Evolutionary conservation across 2,888 invertebrate genomes (phyloP).

Genomic region (Drosophila dives): DNA sequence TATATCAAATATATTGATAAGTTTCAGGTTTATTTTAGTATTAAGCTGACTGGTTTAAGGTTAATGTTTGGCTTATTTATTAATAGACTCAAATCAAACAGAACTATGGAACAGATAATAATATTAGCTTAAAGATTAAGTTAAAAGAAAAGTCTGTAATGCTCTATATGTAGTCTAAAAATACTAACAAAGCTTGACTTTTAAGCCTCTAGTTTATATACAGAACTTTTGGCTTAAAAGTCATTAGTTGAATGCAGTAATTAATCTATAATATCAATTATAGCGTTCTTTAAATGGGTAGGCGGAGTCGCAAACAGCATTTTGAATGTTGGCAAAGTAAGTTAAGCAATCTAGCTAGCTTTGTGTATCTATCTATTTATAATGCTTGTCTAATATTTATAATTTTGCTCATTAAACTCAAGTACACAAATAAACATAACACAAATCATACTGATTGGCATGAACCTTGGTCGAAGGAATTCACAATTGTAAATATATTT

Average conservation of each 20-base stretch:
- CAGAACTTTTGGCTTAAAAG: constrained; percentile 30
- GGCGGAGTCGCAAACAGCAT: constrained; percentile 68
- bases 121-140: not conserved
- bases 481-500: constrained; percentile 63
- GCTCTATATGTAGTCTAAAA: constrained; percentile 6
- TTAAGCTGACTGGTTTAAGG: not conserved
- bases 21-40: not conserved
- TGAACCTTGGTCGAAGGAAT: constrained; percentile 59
- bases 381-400: constrained; percentile 41
- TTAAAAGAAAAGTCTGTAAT: not conserved
- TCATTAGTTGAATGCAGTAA: constrained; percentile 14
- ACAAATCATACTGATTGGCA: constrained; percentile 72
- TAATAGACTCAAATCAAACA: not conserved
- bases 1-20: not conserved
- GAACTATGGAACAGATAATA: not conserved
- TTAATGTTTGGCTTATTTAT: not conserved
- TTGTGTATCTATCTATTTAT: constrained; percentile 12
- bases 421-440: constrained; percentile 50
- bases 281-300: constrained; percentile 80
- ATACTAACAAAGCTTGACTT: constrained; percentile 31
- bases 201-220: constrained; percentile 10
- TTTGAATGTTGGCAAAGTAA: constrained; percentile 76
- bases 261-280: constrained; percentile 43
- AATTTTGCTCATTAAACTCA: constrained; percentile 54
- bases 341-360: constrained; percentile 53